Percentiles rank a stretch among this genome's conserved stretches.
phyloP scores from a whole-genome alignment of 2,888 invertebrate species.

The Subacronicta megacephala region DNA sequence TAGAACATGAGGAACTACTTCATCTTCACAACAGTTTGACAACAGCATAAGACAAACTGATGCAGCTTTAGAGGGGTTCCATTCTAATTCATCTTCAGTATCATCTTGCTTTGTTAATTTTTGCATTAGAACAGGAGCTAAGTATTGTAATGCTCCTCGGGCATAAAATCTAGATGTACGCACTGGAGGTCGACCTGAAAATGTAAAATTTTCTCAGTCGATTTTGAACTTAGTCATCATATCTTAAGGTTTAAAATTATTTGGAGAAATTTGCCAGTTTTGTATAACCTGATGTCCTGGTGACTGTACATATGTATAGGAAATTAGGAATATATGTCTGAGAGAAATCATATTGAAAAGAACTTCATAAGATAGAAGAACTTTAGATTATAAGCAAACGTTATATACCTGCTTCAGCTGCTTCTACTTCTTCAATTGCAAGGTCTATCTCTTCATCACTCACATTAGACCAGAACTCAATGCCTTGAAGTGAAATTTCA shows the following conservation, averaged over 20 bases:
- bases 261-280: too few species aligned
- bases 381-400: too few species aligned
- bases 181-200: slow-evolving; percentile 95
- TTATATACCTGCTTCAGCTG: slow-evolving; percentile 93
- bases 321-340: too few species aligned
- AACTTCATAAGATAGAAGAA: too few species aligned
- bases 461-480: slow-evolving; percentile 99
- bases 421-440: slow-evolving; percentile 97
- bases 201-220: too few species aligned
- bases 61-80: slow-evolving; percentile 99
- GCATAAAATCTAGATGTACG: slow-evolving; percentile 98
- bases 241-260: too few species aligned
- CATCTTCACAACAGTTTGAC: slow-evolving; percentile 99
- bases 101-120: slow-evolving; percentile 99
- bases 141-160: slow-evolving; percentile 98
- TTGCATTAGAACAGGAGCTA: slow-evolving; percentile 98
- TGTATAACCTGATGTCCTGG: too few species aligned
- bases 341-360: too few species aligned
- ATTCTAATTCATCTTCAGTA: slow-evolving; percentile 99
- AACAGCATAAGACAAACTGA: slow-evolving; percentile 99
- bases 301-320: too few species aligned
- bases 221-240: too few species aligned
- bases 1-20: slow-evolving; percentile 97
- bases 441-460: slow-evolving; percentile 99
- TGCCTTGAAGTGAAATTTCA: slow-evolving; percentile 99